Evolutionary conservation across 2,888 invertebrate species (phyloP), one percentile per base, ranked within the genome.

Genomic region (Synergus japonicus): DNA sequence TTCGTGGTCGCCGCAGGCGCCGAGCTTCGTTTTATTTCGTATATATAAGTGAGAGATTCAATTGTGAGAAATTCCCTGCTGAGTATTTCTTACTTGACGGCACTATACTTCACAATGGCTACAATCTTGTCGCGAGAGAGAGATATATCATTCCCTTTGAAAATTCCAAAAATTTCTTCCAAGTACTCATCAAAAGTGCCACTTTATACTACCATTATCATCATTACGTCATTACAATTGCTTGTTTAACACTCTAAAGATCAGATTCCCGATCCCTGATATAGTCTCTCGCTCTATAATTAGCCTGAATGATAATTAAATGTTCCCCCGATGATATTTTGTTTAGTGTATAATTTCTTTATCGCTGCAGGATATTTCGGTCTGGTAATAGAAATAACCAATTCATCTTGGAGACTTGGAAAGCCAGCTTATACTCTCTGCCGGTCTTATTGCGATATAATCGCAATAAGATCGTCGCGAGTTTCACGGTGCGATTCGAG

Each of bases 11-110:
- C 79, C 82, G 80, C 79, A 66, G 77, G 76, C 76, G 77, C 77
- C 82, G 79, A 81, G 79, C 81, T 73, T 77, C 82, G 82, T 79
- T 79, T 83, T 54, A 81, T 84, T 81, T 83, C 79, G 78, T 83
- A 82, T 81, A 78, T 63, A 78, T 81, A 81, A 82, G 81, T 82
- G 83, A 84, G 81, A 83, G 81, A 83, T 80, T 82, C 76, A 80
- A 83, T 84, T 83, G 81, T 81, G 80, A 82, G 82, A 84, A 83
- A 82, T 84, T 84, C 84, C 78, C 82, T 82, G 82, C 41, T n/a
- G 65, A 66, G 65, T 66, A 66, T 69, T 69, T 69, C 49, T 49
- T 69, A 29, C 29, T 29, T 69, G 49, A 69, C 49, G 60, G 60
- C 60, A 60, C 22, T 60, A 60, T 60, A 60, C 60, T 22, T 69